Conservation (phyloP, 2,797 vertebrate species). For the Remorina albescens region DNA sequence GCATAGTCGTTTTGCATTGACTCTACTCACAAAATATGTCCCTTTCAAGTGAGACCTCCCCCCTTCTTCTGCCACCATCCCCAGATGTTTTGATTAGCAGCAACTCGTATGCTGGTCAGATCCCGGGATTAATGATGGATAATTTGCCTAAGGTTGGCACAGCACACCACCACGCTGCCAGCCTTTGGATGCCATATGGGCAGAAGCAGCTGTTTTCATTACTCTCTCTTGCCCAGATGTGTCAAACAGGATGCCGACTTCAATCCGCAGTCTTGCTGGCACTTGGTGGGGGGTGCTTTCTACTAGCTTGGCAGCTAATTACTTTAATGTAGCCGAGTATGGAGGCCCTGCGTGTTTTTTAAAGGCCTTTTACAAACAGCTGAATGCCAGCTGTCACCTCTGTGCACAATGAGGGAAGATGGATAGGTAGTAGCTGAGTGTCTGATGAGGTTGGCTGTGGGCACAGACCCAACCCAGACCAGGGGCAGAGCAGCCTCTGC, state of each 20-base stretch:
- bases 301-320: constrained; percentile 98
- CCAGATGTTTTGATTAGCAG: constrained; percentile 98
- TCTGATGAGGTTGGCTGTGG: constrained; percentile 79
- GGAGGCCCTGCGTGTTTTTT: constrained; percentile 90
- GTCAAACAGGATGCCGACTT: constrained; percentile 98
- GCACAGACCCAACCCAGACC: constrained; percentile 74
- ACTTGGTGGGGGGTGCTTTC: constrained; percentile 94
- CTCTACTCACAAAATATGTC: constrained; percentile 75
- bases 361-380: constrained; percentile 93
- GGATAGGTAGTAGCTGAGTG: constrained; percentile 82
- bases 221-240: constrained; percentile 99
- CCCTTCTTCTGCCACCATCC: constrained; percentile 79
- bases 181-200: constrained; percentile 98
- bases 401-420: constrained; percentile 86
- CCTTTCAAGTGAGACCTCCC: constrained; percentile 81
- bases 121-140: constrained; percentile 99
- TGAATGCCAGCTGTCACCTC: constrained; percentile 96
- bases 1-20: constrained; percentile 65
- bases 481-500: constrained; percentile 67
- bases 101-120: constrained; percentile 98
- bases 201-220: constrained; percentile 99
- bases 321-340: constrained; percentile 94
- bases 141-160: constrained; percentile 99
- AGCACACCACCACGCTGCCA: constrained; percentile 90
- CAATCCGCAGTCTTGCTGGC: constrained; percentile 89